A percentile compares a stretch with the other conserved stretches of the same genome.
Evolutionary conservation across 2,888 invertebrate genomes (phyloP).

Genomic region (Melinopterus prodromus): DNA sequence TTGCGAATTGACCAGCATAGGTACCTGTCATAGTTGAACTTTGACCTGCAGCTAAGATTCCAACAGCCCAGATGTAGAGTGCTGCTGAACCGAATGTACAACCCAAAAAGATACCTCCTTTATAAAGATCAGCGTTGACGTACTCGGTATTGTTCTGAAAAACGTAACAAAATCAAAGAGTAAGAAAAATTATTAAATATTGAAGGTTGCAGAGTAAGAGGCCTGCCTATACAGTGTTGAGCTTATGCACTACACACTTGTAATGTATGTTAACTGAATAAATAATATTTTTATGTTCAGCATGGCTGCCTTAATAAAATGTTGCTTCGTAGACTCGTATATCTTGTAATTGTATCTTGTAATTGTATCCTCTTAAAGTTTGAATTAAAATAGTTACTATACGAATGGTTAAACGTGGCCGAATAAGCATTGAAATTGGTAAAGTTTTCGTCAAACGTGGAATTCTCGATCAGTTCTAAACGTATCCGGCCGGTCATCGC

Average conservation of each 20-base stretch:
- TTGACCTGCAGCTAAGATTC: conserved; percentile 82
- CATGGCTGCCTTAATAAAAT: too few relatives aligned
- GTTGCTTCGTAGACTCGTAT: too few relatives aligned
- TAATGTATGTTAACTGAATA: too few relatives aligned
- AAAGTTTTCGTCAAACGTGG: background rate
- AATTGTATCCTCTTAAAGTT: too few relatives aligned
- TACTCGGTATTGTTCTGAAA: conserved; percentile 61
- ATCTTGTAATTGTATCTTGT: too few relatives aligned
- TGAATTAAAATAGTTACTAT: too few relatives aligned
- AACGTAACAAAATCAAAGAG: conserved; percentile 40
- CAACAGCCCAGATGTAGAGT: conserved; percentile 85
- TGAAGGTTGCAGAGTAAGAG: too few relatives aligned
- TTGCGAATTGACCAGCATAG: conserved; percentile 86
- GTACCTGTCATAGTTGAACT: conserved; percentile 84
- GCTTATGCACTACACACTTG: too few relatives aligned
- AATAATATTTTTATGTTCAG: too few relatives aligned
- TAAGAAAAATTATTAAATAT: too few relatives aligned
- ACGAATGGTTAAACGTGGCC: too few relatives aligned
- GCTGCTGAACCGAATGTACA: conserved; percentile 78
- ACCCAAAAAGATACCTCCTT: conserved; percentile 76
- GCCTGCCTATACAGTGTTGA: too few relatives aligned
- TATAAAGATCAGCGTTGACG: conserved; percentile 74
- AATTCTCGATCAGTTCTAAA: background rate
- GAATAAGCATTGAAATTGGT: background rate
- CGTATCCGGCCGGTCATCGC: background rate